Evolutionary conservation across 23 tunicate species (phyloP).

Genomic region (Trididemnum clinides): DNA sequence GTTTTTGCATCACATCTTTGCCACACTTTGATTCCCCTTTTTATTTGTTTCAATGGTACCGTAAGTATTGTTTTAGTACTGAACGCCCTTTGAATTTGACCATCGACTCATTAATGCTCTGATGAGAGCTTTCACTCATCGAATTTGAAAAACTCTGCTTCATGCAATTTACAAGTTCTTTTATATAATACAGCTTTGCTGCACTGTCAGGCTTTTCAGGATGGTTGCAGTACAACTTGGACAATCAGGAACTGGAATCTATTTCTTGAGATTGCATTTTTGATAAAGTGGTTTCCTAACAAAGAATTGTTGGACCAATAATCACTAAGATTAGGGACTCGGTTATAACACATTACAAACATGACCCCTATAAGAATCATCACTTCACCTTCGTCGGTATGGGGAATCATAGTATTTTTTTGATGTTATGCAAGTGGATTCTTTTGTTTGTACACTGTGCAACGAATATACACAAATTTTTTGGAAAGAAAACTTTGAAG

Average conservation of each 20-base stretch:
- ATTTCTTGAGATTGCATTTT: constrained; percentile 26
- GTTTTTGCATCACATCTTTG: constrained; percentile 23
- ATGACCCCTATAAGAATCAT: constrained; percentile 13
- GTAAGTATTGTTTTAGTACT: constrained; percentile 20
- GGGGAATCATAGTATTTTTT: constrained; percentile 23
- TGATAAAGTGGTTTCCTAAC: constrained; percentile 14
- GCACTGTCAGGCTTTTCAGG: constrained; percentile 30
- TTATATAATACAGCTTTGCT: constrained; percentile 11
- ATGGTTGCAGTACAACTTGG: constrained; percentile 19
- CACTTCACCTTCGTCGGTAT: constrained; percentile 22
- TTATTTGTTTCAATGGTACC: constrained; percentile 21
- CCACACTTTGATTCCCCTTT: constrained; percentile 26
- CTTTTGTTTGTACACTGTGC: constrained; percentile 23
- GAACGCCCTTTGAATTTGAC: constrained; percentile 34
- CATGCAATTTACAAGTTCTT: constrained; percentile 23
- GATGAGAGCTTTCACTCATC: constrained; percentile 23
- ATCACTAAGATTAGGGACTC: constrained; percentile 24
- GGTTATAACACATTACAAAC: constrained; percentile 23
- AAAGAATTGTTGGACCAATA: constrained; percentile 20
- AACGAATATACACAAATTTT: constrained; percentile 17
- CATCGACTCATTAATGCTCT: constrained; percentile 31
- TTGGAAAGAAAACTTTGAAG: constrained; percentile 15
- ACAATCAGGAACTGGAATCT: constrained; percentile 12
- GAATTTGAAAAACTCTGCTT: constrained; percentile 4
- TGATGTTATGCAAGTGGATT: constrained; percentile 13